Conservation (phyloP, 2,888 invertebrate species). For the Andrena camellia region DNA sequence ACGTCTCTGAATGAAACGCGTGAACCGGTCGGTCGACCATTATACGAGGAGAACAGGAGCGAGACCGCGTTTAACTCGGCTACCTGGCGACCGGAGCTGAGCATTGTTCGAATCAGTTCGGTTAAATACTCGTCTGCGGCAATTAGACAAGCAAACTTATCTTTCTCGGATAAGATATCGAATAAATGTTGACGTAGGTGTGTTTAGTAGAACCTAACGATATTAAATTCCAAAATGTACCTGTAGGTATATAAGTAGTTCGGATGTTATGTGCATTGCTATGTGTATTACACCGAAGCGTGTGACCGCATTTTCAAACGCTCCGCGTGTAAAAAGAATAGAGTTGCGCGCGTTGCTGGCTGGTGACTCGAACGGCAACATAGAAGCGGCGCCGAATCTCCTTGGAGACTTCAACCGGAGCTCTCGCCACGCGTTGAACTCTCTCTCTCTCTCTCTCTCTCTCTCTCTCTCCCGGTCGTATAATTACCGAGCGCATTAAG, state of each 20-base stretch:
- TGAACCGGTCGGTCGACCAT: slow-evolving; percentile 79
- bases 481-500: not conserved
- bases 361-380: slow-evolving; percentile 65
- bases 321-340: not conserved
- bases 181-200: no score
- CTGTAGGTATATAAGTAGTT: no score
- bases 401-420: slow-evolving; percentile 26
- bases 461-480: slow-evolving; percentile 12
- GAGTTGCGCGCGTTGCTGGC: not conserved
- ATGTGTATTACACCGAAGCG: no score
- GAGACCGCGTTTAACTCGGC: slow-evolving; percentile 65
- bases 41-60: slow-evolving; percentile 61
- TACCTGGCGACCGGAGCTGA: not conserved
- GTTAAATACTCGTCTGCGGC: not conserved
- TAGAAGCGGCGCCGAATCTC: slow-evolving; percentile 34
- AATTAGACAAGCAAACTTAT: not conserved
- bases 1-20: slow-evolving; percentile 74
- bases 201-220: no score
- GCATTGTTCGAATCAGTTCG: not conserved
- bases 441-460: slow-evolving; percentile 25
- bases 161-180: no score
- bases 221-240: no score
- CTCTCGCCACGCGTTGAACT: slow-evolving; percentile 25
- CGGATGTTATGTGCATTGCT: no score
- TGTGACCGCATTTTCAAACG: not conserved